These are phyloP conservation scores for Busseola fusca DNA, from an alignment of 2,888 invertebrate genomes.

Conservation along the genomic window DNA sequence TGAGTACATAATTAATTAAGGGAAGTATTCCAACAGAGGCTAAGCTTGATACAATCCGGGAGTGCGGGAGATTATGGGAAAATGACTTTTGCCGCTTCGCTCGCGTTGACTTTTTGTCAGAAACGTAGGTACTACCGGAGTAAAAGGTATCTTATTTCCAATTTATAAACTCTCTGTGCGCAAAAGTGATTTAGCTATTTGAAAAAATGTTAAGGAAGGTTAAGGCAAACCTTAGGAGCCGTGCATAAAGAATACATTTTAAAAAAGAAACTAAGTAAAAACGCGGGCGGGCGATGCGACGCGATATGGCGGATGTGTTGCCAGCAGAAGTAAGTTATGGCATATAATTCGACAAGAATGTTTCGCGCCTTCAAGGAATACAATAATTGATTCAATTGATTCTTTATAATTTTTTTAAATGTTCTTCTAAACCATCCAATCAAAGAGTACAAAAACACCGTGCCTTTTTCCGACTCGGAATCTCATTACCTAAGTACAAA, in stretches of 20 bases:
- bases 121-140: no score
- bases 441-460: neutral
- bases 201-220: no score
- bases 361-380: neutral
- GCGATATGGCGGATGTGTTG: neutral
- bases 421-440: neutral
- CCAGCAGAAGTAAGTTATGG: neutral
- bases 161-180: neutral
- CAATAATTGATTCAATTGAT: neutral
- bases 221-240: no score
- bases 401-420: neutral
- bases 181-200: no score
- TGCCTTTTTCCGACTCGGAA: constrained; percentile 1
- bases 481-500: constrained; percentile 32
- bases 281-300: neutral
- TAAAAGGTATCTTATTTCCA: neutral
- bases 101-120: neutral
- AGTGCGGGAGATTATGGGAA: neutral
- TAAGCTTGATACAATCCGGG: neutral
- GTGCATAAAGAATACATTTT: no score
- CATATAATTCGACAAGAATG: neutral
- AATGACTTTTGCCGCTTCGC: neutral
- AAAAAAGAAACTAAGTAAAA: neutral
- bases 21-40: neutral
- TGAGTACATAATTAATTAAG: constrained; percentile 22